These are phyloP conservation scores for Euthynnus affinis DNA, from an alignment of 2,797 vertebrate genomes.

Conservation along the genomic window DNA sequence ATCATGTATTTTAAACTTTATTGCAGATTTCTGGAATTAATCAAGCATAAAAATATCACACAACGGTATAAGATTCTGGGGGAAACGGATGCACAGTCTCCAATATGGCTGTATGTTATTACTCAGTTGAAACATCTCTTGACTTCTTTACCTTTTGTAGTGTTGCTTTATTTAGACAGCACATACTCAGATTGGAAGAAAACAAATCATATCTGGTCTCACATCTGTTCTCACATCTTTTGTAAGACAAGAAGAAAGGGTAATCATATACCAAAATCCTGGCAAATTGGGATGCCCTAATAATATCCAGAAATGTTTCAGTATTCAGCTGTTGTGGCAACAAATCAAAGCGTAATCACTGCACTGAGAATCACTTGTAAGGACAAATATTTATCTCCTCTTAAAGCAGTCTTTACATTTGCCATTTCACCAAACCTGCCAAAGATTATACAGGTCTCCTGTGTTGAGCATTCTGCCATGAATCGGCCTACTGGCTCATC, in stretches of 20 bases:
- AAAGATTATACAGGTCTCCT: conserved; percentile 37
- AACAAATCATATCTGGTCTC: background rate
- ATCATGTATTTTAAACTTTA: conserved; percentile 24
- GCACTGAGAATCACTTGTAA: conserved; percentile 28
- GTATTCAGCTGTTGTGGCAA: conserved; percentile 18
- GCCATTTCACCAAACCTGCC: conserved; percentile 31
- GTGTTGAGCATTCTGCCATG: conserved; percentile 21
- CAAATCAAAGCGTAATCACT: conserved; percentile 42
- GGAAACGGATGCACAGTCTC: background rate
- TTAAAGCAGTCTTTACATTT: conserved; percentile 27
- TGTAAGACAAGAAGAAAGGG: background rate
- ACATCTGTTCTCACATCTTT: conserved; percentile 1
- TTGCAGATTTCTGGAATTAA: conserved; percentile 25
- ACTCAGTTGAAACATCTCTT: background rate
- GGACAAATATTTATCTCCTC: conserved; percentile 34
- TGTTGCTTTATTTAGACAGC: background rate
- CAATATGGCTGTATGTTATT: background rate
- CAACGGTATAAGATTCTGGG: background rate
- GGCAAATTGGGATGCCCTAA: background rate
- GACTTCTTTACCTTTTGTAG: background rate
- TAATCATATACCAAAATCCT: background rate
- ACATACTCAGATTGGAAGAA: background rate
- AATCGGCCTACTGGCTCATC: conserved; percentile 48
- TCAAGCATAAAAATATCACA: conserved; percentile 12
- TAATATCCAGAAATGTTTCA: conserved; percentile 25